Conservation (phyloP, 2,888 invertebrate genomes). For the Notocelia uddmanniana region DNA sequence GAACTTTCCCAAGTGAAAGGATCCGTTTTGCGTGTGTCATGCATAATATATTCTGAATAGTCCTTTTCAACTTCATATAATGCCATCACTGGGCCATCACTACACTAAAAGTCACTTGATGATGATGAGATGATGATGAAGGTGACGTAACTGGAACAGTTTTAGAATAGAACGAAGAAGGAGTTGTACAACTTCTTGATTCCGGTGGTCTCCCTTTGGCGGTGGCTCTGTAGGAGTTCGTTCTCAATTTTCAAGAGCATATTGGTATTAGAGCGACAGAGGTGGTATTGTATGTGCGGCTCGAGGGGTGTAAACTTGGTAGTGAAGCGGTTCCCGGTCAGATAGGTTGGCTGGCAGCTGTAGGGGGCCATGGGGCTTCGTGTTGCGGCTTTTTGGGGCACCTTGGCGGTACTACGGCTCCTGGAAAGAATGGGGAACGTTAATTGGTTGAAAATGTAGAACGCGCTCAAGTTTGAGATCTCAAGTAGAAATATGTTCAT, state of each 20-base stretch:
- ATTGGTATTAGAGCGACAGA: constrained; percentile 75
- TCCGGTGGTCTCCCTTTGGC: constrained; percentile 93
- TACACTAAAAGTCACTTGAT: constrained; percentile 67
- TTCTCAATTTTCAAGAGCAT: constrained; percentile 91
- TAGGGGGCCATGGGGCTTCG: constrained; percentile 67
- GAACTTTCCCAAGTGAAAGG: constrained; percentile 74
- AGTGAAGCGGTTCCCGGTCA: constrained; percentile 68
- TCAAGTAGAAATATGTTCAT: too few species aligned
- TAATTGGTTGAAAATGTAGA: not conserved
- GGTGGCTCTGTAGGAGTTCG: constrained; percentile 92
- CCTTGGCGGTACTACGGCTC: constrained; percentile 73
- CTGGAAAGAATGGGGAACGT: constrained; percentile 55
- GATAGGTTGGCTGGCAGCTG: constrained; percentile 63
- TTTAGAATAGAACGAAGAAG: constrained; percentile 94
- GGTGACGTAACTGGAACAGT: constrained; percentile 51
- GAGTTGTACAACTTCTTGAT: constrained; percentile 95
- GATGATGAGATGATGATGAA: constrained; percentile 61
- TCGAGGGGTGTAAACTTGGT: constrained; percentile 63
- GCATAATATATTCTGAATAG: constrained; percentile 66
- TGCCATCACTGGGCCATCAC: constrained; percentile 76
- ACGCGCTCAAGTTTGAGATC: too few species aligned
- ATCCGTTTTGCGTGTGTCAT: constrained; percentile 73
- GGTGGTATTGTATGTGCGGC: constrained; percentile 71
- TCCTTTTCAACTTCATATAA: constrained; percentile 62
- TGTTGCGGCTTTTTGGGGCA: constrained; percentile 48